These are phyloP conservation scores for Nephrotoma flavescens DNA, from an alignment of 2,888 invertebrate genomes.

Conservation along the genomic window DNA sequence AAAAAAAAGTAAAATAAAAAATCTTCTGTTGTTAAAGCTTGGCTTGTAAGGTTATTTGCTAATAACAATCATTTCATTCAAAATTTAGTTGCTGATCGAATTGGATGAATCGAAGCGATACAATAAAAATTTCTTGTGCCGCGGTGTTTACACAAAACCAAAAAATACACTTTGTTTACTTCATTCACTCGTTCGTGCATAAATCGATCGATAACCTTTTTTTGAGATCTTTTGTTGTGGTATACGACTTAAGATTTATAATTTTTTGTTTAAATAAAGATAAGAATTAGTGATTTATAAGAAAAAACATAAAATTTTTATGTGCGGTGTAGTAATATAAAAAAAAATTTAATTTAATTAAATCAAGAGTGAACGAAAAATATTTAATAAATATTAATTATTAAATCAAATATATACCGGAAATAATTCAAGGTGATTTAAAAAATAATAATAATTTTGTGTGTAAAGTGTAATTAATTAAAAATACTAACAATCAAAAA, in stretches of 20 bases:
- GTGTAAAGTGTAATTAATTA: neutral
- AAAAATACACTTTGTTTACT: neutral
- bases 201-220: neutral
- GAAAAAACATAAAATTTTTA: neutral
- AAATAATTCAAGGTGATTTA: neutral
- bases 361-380: neutral
- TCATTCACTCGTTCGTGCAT: neutral
- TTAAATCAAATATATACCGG: neutral
- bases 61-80: neutral
- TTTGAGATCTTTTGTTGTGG: neutral
- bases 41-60: neutral
- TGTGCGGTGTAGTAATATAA: neutral
- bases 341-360: neutral
- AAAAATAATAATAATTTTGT: neutral
- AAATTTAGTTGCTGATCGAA: neutral
- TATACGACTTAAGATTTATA: neutral
- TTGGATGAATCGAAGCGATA: slow-evolving; percentile 1
- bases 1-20: neutral
- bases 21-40: neutral
- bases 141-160: neutral
- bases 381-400: neutral
- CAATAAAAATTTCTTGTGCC: neutral
- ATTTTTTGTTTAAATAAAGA: too few species aligned
- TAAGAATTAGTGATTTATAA: neutral
- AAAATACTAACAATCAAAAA: neutral